Evolutionary conservation across 2,888 invertebrate species (phyloP).

Genomic region (Ophraella communa): DNA sequence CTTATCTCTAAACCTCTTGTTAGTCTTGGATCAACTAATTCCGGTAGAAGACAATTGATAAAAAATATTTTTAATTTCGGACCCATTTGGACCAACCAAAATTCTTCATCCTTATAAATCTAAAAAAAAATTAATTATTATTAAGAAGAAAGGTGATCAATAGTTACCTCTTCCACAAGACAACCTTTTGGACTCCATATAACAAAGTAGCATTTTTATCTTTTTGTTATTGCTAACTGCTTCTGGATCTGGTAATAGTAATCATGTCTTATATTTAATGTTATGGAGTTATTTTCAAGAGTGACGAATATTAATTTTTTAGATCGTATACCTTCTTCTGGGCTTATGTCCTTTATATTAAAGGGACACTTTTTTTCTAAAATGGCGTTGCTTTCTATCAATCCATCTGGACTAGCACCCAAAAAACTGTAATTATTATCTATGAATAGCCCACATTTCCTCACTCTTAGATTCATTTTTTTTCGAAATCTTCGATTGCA

Average conservation of each 20-base stretch:
- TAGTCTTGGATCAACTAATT: constrained; percentile 9
- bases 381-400: constrained; percentile 24
- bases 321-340: background rate
- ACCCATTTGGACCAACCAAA: background rate
- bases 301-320: constrained; percentile 5
- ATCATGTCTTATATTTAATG: constrained; percentile 19
- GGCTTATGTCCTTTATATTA: background rate
- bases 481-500: constrained; percentile 22
- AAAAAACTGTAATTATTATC: constrained; percentile 15
- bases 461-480: background rate
- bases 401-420: constrained; percentile 31
- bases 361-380: constrained; percentile 30
- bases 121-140: background rate
- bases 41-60: constrained; percentile 8
- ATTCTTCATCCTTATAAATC: constrained; percentile 4
- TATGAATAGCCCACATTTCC: constrained; percentile 24
- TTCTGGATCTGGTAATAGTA: constrained; percentile 30
- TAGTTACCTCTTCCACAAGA: background rate
- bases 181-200: constrained; percentile 17
- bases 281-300: background rate
- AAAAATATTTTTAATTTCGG: background rate
- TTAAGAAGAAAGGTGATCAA: too few species aligned
- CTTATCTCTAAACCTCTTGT: background rate
- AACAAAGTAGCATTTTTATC: constrained; percentile 25
- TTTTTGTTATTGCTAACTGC: constrained; percentile 19